Percentiles rank a stretch among this genome's conserved stretches.
These are phyloP conservation scores for Lepetodrilus schrolli DNA, from an alignment of 2,888 invertebrate species.

Conservation along the genomic window DNA sequence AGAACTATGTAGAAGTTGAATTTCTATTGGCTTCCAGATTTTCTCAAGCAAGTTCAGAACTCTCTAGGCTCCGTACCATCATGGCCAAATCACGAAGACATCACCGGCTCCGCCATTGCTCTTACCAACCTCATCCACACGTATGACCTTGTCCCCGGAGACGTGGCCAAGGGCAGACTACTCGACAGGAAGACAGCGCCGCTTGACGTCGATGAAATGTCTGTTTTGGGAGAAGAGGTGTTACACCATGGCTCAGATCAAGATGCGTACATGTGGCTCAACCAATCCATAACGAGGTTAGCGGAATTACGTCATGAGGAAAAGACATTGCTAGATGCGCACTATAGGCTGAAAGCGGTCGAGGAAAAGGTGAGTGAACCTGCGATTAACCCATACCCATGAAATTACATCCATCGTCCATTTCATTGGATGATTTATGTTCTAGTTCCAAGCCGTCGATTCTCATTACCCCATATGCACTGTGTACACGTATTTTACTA, in stretches of 20 bases:
- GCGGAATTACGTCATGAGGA: background rate
- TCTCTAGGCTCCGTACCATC: conserved; percentile 12
- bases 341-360: background rate
- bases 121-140: background rate
- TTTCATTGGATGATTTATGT: too few relatives aligned
- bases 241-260: background rate
- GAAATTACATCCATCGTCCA: too few relatives aligned
- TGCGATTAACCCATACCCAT: background rate
- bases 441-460: too few relatives aligned
- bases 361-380: background rate
- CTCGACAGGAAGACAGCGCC: background rate
- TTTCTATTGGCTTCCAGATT: too few relatives aligned
- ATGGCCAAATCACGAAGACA: conserved; percentile 25
- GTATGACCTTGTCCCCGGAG: conserved; percentile 13
- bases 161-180: background rate
- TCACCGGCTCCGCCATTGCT: conserved; percentile 14
- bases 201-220: background rate
- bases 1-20: too few relatives aligned
- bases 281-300: conserved; percentile 10
- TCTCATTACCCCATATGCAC: too few relatives aligned
- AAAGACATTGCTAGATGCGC: background rate
- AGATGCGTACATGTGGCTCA: conserved; percentile 5
- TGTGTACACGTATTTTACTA: too few relatives aligned
- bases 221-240: background rate
- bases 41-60: conserved; percentile 6